Base-by-base conservation (phyloP, 2,797 vertebrate genomes). In the Coregonus sp. region DNA sequence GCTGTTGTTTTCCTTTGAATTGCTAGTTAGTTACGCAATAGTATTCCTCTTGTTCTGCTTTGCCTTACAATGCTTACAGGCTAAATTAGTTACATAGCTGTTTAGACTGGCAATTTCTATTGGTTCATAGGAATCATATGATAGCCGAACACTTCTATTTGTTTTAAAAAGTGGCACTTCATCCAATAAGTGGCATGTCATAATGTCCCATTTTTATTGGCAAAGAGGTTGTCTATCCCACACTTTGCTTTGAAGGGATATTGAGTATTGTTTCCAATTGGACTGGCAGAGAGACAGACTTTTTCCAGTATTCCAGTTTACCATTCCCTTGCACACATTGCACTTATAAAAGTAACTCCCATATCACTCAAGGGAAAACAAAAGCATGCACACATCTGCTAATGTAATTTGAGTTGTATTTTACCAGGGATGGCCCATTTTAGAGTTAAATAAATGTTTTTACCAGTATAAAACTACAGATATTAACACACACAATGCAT, bases 161-260 rank as follows among this genome's bases (percentile, higher is more conserved):
- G 15, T 47, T 51, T 84, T 68, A 86, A 83, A 80, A 82, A 68
- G 78, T 68, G 50, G 40, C 71, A 73, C 78, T 85, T 83, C 12
- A 80, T 68, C 81, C 75, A 78, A 84, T 73, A 63, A 81, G 82
- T 83, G 76, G 86, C 86, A 86, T 85, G 81, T 89, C 84, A 83
- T 83, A 75, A 82, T 40, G 75, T 35, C 82, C 76, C 85, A 76
- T 84, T 87, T 84, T 80, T 77, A 83, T 78, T 83, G 82, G 78
- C 79, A 66, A 51, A 68, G 80, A 76, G 78, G 78, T 76, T 82
- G 65, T 82, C 77, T 86, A 73, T 65, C 75, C 47, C 74, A 80
- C 9, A 40, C 51, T 82, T 87, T 87, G 84, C 82, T 86, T 87
- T 83, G 79, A 88, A 85, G 79, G 81, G 63, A 51, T 74, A 81